phyloP scores from a whole-genome alignment of 2,888 invertebrate genomes.

The Lathronympha strigana region DNA sequence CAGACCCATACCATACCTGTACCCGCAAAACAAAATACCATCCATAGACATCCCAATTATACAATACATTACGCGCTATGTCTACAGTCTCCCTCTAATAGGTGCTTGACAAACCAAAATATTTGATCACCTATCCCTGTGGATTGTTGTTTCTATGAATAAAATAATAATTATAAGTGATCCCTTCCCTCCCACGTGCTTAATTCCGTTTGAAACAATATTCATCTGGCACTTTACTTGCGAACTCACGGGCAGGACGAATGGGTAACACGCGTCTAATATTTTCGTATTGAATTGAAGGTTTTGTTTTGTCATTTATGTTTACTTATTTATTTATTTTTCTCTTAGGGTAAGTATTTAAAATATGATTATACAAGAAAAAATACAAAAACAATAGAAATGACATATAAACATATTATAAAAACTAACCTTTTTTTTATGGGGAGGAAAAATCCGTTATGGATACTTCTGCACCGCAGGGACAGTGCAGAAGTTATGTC shows the following conservation, averaged over 20 bases:
- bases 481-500: no score
- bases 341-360: no score
- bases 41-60: slow-evolving; percentile 37
- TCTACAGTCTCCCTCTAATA: slow-evolving; percentile 61
- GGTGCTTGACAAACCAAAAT: slow-evolving; percentile 76
- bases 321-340: no score
- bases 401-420: no score
- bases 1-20: background rate
- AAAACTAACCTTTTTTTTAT: no score
- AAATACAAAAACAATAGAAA: no score
- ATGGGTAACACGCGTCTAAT: background rate
- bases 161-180: slow-evolving; percentile 85
- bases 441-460: no score
- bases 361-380: no score
- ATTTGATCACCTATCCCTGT: slow-evolving; percentile 78
- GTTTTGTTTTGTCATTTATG: background rate
- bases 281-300: background rate
- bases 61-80: slow-evolving; percentile 41
- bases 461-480: no score
- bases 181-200: slow-evolving; percentile 75
- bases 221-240: slow-evolving; percentile 77
- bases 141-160: slow-evolving; percentile 84
- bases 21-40: slow-evolving; percentile 27
- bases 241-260: slow-evolving; percentile 54
- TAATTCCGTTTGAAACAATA: slow-evolving; percentile 84